Percentiles rank a stretch among this genome's conserved stretches.
Conservation (phyloP, 2,797 vertebrate genomes). For the Enteromius viviparus region DNA sequence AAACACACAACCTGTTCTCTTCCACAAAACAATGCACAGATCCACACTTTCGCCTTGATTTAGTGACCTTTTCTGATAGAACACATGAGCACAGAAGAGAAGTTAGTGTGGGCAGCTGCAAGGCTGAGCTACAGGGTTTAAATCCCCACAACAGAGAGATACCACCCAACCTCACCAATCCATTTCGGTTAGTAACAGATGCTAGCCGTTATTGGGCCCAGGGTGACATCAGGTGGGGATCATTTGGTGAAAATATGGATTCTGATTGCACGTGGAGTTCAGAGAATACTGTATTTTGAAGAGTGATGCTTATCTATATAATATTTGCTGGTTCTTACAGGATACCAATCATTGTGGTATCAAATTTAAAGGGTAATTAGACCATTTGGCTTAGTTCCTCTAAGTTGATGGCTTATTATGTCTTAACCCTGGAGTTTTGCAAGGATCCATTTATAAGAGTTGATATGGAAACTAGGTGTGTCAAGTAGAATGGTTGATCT, state of each 20-base stretch:
- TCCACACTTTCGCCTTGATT: conserved; percentile 45
- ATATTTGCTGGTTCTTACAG: neutral
- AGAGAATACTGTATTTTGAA: neutral
- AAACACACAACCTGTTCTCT: conserved; percentile 50
- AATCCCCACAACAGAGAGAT: conserved; percentile 40
- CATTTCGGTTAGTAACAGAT: conserved; percentile 50
- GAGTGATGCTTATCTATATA: neutral
- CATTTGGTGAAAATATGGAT: conserved; percentile 31
- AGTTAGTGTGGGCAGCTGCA: conserved; percentile 42
- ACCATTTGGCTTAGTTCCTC: neutral
- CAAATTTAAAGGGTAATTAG: neutral
- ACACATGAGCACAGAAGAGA: conserved; percentile 47
- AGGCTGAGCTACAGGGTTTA: conserved; percentile 34
- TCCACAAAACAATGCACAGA: conserved; percentile 32
- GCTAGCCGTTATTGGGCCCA: conserved; percentile 45
- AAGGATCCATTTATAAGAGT: neutral
- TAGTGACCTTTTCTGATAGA: conserved; percentile 49
- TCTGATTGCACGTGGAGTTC: conserved; percentile 8
- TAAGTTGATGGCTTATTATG: neutral
- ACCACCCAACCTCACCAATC: conserved; percentile 47
- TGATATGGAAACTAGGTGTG: neutral
- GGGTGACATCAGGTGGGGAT: conserved; percentile 47
- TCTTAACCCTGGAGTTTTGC: neutral
- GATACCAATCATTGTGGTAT: neutral
- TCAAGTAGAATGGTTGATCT: neutral